Base-by-base conservation (phyloP, 92 coral and sea anemone species). In the Phenganax subtilis region DNA sequence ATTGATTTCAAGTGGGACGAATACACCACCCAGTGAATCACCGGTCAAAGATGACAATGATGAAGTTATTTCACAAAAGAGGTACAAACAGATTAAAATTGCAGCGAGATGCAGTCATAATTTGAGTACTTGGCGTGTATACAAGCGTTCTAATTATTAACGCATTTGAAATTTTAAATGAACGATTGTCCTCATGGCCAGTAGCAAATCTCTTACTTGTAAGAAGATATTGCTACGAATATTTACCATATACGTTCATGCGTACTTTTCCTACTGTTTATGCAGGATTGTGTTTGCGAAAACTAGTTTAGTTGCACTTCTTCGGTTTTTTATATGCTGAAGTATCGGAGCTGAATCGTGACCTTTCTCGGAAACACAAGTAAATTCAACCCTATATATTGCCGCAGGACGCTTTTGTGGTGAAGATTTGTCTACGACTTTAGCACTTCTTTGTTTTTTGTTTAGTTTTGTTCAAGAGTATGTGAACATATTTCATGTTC, bases 381-480 rank as follows among this genome's bases (percentile, higher is more conserved):
- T 37, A 37, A 1, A 2, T 37, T 37, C 3, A 37, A 37, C 47
- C 47, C 47, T 37, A 5, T 20, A 37, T 37, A 37, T 37, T 37
- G 47, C 47, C 47, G 47, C 47, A 37, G 47, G 47, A 37, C 47
- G 47, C 47, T 37, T 37, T 37, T 5, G 47, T 5, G 47, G 47
- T 37, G 47, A 37, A 37, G 47, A 37, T 37, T 37, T 37, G 47
- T 37, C 47, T 37, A 37, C 47, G 12, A 17, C 37, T 16, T 52
- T 28, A 51, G 54, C 3, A 53, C 14, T 9, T 1, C 20, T 54
- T 65, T 66, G 17, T 80, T 52, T 59, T 20, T 15, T 17, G 77
- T 85, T 60, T 86, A 94, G 99, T 60, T 92, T 92, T 64, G 70
- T 90, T 75, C 87, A 90, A 52, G 90, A 68, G 73, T 96, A 96